Conservation (phyloP, 2,113 vertebrate genomes). For the Eidolon helvum region DNA sequence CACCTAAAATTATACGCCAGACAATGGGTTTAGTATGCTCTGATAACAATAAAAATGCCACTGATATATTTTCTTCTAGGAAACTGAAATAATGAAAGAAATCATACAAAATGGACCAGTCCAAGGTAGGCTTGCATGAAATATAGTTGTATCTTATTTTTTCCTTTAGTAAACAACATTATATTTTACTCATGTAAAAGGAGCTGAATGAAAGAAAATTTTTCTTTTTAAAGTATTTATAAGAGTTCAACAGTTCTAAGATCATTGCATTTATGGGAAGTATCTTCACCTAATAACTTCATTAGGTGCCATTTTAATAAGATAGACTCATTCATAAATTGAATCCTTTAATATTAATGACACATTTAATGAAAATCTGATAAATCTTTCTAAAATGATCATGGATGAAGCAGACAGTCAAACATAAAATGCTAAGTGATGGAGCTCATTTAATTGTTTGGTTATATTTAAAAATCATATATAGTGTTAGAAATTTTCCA, state of each 20-base stretch:
- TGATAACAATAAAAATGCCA: not conserved
- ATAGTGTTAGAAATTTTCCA: not conserved
- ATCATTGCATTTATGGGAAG: not conserved
- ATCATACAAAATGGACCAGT: constrained; percentile 86
- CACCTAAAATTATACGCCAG: not conserved
- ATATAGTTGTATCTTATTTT: not conserved
- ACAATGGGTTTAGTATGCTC: not conserved
- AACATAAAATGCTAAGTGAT: not conserved
- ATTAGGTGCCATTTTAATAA: not conserved
- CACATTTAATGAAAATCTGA: not conserved
- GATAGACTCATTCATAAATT: not conserved
- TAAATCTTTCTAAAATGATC: not conserved
- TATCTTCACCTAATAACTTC: not conserved
- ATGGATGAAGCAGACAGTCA: not conserved
- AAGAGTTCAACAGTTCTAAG: not conserved
- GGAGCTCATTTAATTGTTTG: not conserved
- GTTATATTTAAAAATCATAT: not conserved
- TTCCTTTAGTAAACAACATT: not conserved
- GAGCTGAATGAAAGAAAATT: not conserved
- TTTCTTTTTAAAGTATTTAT: not conserved
- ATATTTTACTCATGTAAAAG: not conserved
- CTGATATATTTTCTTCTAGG: constrained; percentile 70
- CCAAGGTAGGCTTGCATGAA: constrained; percentile 80
- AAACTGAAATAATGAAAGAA: constrained; percentile 87
- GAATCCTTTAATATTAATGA: not conserved